Base-by-base conservation (phyloP, 1,140 invertebrate species). In the Whitmania pigra region DNA sequence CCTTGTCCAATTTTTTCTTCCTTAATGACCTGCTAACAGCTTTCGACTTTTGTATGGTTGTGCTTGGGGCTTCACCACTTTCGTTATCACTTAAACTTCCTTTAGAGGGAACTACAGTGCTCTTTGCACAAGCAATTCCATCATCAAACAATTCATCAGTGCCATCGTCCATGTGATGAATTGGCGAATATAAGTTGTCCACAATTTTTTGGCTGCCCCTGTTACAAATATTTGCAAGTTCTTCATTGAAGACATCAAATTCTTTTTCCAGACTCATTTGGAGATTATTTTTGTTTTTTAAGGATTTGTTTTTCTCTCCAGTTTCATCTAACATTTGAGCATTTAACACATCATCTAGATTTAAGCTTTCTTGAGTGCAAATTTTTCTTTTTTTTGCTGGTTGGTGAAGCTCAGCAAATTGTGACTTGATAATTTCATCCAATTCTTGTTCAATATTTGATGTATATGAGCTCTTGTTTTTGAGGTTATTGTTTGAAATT, bases 171-270 rank as follows among this genome's bases (percentile, higher is more conserved):
- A 63, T 31, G 43, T 49, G 43, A 49, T 49, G 43, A 49, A 49
- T 49, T 49, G 43, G 43, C 13, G 43, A 49, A 49, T 49, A 49
- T 49, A 49, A 49, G 43, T 49, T 49, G 43, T 49, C 43, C 9
- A 49, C 43, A 49, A 49, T 49, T 11, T 49, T 49, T 63, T 25
- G 31, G 43, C 5, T 31, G n/a, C 13, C 49, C 25, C 49, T 25
- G 7, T 25, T 43, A 25, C 53, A 53, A 49, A 70, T 53, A 9
- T 70, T 31, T 53, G 25, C 53, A 9, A 49, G 22, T 36, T 70
- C 69, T 70, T 70, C 53, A 49, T 3, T 22, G 53, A 70, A 70
- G 20, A 25, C 20, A 22, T 70, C 69, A 70, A 53, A 70, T 70
- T 36, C 69, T n/a, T 36, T 25, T 49, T 43, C 36, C 53, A 70